Evolutionary conservation across 30 jellyfish, hydroid and myxozoan genomes (phyloP).

Genomic region (Morbakka virulenta): DNA sequence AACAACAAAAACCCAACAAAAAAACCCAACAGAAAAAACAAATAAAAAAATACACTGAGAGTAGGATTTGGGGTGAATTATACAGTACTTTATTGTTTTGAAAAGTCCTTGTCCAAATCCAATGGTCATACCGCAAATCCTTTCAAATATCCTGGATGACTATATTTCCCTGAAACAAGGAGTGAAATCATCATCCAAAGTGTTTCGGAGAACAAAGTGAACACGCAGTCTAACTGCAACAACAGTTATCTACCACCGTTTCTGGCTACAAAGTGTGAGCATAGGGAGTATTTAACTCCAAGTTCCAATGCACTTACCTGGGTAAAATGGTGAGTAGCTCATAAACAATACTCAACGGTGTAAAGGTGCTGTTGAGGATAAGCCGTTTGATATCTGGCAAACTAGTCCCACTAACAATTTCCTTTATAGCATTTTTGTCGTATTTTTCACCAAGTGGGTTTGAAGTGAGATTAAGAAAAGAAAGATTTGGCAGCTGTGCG

Average conservation of each 20-base stretch:
- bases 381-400: slow-evolving; percentile 46
- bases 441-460: slow-evolving; percentile 47
- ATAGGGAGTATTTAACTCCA: not conserved
- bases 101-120: too few relatives aligned
- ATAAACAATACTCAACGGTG: slow-evolving; percentile 29
- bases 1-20: too few relatives aligned
- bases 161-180: too few relatives aligned
- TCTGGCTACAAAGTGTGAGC: not conserved
- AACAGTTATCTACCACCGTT: too few relatives aligned
- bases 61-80: too few relatives aligned
- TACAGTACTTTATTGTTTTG: too few relatives aligned
- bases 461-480: slow-evolving; percentile 53
- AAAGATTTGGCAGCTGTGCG: slow-evolving; percentile 53
- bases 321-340: slow-evolving; percentile 52
- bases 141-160: too few relatives aligned
- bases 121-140: too few relatives aligned
- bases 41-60: too few relatives aligned
- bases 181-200: not conserved
- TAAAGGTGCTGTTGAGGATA: slow-evolving; percentile 43
- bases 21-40: too few relatives aligned
- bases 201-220: not conserved
- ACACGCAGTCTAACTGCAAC: not conserved
- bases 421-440: slow-evolving; percentile 4
- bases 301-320: slow-evolving; percentile 37
- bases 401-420: not conserved